Percentiles rank a stretch among this genome's conserved stretches.
These are phyloP conservation scores for Porites evermanni DNA, from an alignment of 92 coral and sea anemone genomes.

Conservation along the genomic window DNA sequence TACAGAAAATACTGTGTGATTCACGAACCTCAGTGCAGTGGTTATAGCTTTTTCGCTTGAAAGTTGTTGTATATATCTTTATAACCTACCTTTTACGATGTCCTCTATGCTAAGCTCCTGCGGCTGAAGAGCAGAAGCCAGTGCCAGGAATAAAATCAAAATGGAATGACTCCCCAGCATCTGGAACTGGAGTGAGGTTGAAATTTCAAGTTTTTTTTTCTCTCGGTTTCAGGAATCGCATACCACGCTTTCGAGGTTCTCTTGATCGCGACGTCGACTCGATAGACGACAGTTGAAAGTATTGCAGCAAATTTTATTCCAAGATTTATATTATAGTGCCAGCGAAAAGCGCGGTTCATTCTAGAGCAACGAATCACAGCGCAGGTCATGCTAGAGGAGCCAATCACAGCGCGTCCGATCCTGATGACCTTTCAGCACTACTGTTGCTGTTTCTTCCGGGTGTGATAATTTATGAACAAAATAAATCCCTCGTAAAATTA, in stretches of 20 bases:
- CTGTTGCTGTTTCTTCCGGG: slow-evolving; percentile 15
- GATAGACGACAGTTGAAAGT: not conserved
- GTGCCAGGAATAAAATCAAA: slow-evolving; percentile 16
- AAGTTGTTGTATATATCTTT: slow-evolving; percentile 1
- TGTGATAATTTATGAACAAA: slow-evolving; percentile 9
- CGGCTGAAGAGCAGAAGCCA: not conserved
- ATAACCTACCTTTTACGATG: slow-evolving; percentile 17
- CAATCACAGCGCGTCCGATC: slow-evolving; percentile 6
- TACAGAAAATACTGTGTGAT: not conserved
- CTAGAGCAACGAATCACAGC: slow-evolving; percentile 9
- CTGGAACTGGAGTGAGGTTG: slow-evolving; percentile 5
- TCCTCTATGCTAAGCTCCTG: slow-evolving; percentile 16
- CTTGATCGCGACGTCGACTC: not conserved
- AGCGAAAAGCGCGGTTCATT: slow-evolving; percentile 14
- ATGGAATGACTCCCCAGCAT: slow-evolving; percentile 11
- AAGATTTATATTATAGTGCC: not conserved
- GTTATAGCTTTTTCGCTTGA: not conserved
- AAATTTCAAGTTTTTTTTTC: slow-evolving; percentile 10
- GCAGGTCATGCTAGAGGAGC: not conserved
- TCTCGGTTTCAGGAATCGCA: not conserved
- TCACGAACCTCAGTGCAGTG: not conserved
- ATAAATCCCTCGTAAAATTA: slow-evolving; percentile 1
- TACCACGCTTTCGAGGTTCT: slow-evolving; percentile 7
- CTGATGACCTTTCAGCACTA: not conserved
- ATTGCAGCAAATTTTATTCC: not conserved